Base-by-base conservation (phyloP, 2,797 vertebrate species). In the Psittacula derbiana region DNA sequence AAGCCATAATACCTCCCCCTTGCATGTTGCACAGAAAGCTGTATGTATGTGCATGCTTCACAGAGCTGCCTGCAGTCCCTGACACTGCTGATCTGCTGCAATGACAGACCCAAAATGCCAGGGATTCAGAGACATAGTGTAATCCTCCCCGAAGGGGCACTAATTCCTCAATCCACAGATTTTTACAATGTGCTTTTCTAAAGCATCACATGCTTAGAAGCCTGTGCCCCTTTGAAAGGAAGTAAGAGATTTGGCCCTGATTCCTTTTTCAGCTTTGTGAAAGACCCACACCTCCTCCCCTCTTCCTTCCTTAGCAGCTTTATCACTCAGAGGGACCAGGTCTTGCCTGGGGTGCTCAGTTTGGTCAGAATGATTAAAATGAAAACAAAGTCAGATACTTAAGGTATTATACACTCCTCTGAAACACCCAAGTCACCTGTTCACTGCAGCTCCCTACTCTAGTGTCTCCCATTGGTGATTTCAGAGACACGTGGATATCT, bases 391-490 rank as follows among this genome's bases (percentile, higher is more conserved):
- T 20, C 24, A 69, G 53, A 58, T 19, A 13, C 6, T 36, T 44
- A n/a, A 76, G 41, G 31, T 31, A 23, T 61, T 53, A 46, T 4
- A n/a, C 4, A 7, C 30, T 70, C 23, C 28, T 41, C 30, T 12
- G 18, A 20, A 62, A 43, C 10, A 2, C 8, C 7, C 13, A 15
- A 41, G 9, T 43, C 70, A 44, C 23, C 33, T 0, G 0, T 58
- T 88, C 43, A 27, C 23, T 2, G 1, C 50, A 41, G 38, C 12
- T 69, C 41, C 69, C 38, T 30, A 0, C 52, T 87, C n/a, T 36
- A 40, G 53, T 50, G 21, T 50, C 91, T 81, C 49, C 31, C n/a
- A 7, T 33, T 57, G 16, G 28, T 69, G 52, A 36, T 41, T 95
- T 79, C 74, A 41, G 71, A 89, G 64, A 46, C 17, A 20, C 18